phyloP scores from a whole-genome alignment of 2,113 vertebrate species.

The Phainopepla nitens region DNA sequence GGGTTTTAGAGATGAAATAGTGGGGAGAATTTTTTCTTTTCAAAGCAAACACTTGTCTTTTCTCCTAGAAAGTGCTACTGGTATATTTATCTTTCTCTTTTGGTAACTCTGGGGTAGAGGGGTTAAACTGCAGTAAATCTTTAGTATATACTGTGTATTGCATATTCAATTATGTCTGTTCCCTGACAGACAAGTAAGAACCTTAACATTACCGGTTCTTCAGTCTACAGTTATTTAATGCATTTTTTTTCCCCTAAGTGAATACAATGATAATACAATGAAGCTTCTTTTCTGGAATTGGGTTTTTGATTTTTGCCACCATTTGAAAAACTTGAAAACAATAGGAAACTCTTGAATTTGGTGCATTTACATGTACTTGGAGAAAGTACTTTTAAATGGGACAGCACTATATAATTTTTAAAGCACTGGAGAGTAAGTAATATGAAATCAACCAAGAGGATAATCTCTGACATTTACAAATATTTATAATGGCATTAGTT shows the following conservation, averaged over 20 bases:
- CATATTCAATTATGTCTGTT: background rate
- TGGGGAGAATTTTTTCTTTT: background rate
- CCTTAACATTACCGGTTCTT: background rate
- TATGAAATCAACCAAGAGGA: constrained; percentile 28
- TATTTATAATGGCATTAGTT: constrained; percentile 54
- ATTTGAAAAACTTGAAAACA: background rate
- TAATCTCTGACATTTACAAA: constrained; percentile 54
- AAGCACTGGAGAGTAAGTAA: constrained; percentile 18
- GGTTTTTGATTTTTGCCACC: background rate
- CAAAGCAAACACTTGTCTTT: background rate
- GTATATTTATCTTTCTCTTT: background rate
- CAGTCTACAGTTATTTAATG: background rate
- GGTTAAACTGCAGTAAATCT: background rate
- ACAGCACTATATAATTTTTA: background rate
- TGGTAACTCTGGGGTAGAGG: background rate
- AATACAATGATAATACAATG: background rate
- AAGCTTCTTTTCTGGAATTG: background rate
- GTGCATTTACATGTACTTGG: background rate
- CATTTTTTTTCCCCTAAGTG: background rate
- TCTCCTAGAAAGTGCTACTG: background rate
- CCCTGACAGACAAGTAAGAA: background rate
- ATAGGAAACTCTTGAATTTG: background rate
- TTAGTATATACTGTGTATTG: background rate
- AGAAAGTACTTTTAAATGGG: background rate
- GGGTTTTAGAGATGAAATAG: background rate